Base-by-base conservation (phyloP, 2,888 invertebrate species). In the Oxycera nigricornis region DNA sequence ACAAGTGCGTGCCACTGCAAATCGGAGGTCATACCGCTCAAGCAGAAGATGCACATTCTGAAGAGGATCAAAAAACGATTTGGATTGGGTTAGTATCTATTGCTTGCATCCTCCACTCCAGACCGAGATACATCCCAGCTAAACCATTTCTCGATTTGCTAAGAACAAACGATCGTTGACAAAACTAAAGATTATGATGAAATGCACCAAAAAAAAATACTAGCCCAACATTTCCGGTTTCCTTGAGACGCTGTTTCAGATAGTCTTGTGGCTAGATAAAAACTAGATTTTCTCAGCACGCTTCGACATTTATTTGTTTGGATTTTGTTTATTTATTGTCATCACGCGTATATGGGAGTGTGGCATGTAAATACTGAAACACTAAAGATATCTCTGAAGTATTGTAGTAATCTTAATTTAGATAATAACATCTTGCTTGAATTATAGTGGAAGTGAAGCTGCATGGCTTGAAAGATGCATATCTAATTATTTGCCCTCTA, bases 51-150 rank as follows among this genome's bases (percentile, higher is more conserved):
- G 93, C 94, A 94, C 87, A 92, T 95, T 77, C 87, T 95, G 77
- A 95, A 95, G 89, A 95, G 94, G 84, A 92, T 95, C 81, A 94
- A 94, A 86, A 91, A 91, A 82, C 93, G 93, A 82, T 94, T 95
- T 84, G 94, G 95, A 81, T 86, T 95, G 85, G 94, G 95, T 94
- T 86, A 90, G 94, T 89, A 82, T 72, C 30, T 46, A 7, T 7
- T 46, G 2, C 14, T n/a, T n/a, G n/a, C 46, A 46, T 46, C 4
- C 17, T 46, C 17, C 17, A 7, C 14, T 46, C 46, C 46, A 3
- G 17, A 35, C 6, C 35, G 11, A 6, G 6, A 35, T 35, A 35
- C 35, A n/a, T n/a, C n/a, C n/a, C n/a, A n/a, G n/a, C n/a, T n/a
- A n/a, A n/a, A n/a, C n/a, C n/a, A n/a, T n/a, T n/a, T n/a, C n/a